Evolutionary conservation across 2,797 vertebrate species (phyloP).

Genomic region (Acrossocheilus fasciatus): DNA sequence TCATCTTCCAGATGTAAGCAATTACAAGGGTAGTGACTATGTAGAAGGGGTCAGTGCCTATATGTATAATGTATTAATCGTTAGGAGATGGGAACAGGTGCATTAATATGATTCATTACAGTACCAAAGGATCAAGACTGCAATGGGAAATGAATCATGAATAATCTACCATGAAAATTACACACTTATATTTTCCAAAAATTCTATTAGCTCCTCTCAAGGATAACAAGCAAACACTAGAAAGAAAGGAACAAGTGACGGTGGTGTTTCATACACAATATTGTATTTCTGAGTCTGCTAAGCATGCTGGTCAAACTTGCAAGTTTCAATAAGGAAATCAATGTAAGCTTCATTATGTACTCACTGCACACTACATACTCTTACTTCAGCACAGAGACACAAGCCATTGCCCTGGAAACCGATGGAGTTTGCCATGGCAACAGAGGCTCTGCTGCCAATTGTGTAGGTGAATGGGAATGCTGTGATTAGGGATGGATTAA

Average conservation of each 20-base stretch:
- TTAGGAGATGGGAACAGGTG: not conserved
- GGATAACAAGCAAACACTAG: not conserved
- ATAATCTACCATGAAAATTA: not conserved
- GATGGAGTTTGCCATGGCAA: constrained; percentile 65
- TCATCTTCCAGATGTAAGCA: constrained; percentile 15
- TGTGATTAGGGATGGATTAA: constrained; percentile 54
- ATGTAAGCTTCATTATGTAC: constrained; percentile 52
- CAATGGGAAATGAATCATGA: not conserved
- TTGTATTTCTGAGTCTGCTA: not conserved
- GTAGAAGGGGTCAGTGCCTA: constrained; percentile 15
- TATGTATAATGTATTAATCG: constrained; percentile 18
- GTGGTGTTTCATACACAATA: not conserved
- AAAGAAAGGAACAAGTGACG: not conserved
- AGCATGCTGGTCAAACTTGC: not conserved
- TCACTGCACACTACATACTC: constrained; percentile 51
- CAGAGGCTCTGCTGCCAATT: constrained; percentile 56
- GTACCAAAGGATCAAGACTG: not conserved
- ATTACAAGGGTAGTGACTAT: constrained; percentile 2
- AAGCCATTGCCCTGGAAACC: constrained; percentile 64
- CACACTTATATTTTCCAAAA: constrained; percentile 13
- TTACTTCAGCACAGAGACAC: constrained; percentile 55
- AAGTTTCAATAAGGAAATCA: constrained; percentile 47
- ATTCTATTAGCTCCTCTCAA: not conserved
- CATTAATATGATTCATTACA: constrained; percentile 24
- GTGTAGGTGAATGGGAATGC: constrained; percentile 58